Evolutionary conservation across 1,140 invertebrate genomes (phyloP).

Genomic region (Xylocopa sonorina): DNA sequence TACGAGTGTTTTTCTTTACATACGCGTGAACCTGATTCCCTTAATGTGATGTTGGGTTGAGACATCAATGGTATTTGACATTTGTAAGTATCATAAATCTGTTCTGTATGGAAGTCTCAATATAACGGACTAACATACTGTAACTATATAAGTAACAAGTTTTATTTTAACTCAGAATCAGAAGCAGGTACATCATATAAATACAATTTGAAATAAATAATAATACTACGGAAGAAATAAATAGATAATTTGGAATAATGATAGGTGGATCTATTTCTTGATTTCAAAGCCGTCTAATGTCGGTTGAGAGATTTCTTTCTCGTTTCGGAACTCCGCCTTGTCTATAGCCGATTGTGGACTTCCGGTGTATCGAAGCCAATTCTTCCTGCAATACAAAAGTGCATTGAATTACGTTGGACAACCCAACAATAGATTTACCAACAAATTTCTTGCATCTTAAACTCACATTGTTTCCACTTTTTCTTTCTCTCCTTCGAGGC

Average conservation of each 20-base stretch:
- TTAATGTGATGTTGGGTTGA: too few relatives aligned
- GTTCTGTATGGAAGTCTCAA: too few relatives aligned
- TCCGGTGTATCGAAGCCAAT: constrained; percentile 86
- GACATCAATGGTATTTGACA: too few relatives aligned
- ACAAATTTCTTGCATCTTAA: background rate
- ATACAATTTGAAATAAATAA: background rate
- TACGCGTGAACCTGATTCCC: too few relatives aligned
- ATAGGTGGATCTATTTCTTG: constrained; percentile 51
- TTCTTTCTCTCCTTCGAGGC: constrained; percentile 85
- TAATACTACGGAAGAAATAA: background rate
- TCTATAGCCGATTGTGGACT: constrained; percentile 87
- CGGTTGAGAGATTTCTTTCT: constrained; percentile 79
- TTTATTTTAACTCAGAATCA: background rate
- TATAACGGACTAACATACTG: too few relatives aligned
- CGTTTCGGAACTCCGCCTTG: constrained; percentile 86
- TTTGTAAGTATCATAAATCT: too few relatives aligned
- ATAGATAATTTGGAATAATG: background rate
- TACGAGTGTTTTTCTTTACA: too few relatives aligned
- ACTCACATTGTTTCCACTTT: constrained; percentile 87
- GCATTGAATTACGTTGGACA: background rate
- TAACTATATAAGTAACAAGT: background rate
- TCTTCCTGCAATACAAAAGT: constrained; percentile 84
- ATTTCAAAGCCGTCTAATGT: constrained; percentile 66
- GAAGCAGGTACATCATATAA: background rate
- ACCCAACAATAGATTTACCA: background rate